phyloP scores from a whole-genome alignment of 1,140 invertebrate genomes.

The Calliphora vicina region DNA sequence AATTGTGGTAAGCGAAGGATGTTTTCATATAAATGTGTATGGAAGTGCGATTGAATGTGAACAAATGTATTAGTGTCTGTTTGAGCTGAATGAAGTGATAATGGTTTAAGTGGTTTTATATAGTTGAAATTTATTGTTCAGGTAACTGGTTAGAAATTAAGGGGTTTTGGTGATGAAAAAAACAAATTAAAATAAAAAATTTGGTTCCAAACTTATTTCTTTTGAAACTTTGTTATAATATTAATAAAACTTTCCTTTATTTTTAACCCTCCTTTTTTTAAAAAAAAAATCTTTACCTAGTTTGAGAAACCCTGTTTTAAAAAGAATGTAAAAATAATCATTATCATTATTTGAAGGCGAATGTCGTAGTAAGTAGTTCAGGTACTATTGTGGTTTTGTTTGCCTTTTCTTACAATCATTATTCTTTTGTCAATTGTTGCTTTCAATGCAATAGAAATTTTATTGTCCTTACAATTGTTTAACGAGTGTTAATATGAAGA shows the following conservation, averaged over 20 bases:
- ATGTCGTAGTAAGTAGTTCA: not conserved
- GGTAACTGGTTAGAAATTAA: not conserved
- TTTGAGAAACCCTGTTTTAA: not conserved
- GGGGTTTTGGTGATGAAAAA: not conserved
- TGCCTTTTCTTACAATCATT: not conserved
- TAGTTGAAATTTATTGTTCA: not conserved
- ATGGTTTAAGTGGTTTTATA: slow-evolving; percentile 13
- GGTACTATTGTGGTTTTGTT: not conserved
- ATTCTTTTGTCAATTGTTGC: too few species aligned
- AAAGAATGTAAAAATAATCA: not conserved
- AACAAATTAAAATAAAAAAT: not conserved
- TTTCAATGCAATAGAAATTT: too few species aligned
- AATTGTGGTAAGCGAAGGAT: not conserved
- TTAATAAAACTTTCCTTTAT: too few species aligned
- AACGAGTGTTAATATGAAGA: too few species aligned
- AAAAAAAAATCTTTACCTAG: not conserved
- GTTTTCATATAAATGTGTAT: not conserved
- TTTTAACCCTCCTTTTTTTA: not conserved
- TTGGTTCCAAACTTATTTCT: too few species aligned
- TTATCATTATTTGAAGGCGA: slow-evolving; percentile 19
- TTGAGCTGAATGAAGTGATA: not conserved
- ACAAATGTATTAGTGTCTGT: not conserved
- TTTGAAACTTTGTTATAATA: too few species aligned
- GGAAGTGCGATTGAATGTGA: not conserved
- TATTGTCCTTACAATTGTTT: too few species aligned